Evolutionary conservation across 1,140 invertebrate genomes (phyloP).

Genomic region (Heliconius nattereri): DNA sequence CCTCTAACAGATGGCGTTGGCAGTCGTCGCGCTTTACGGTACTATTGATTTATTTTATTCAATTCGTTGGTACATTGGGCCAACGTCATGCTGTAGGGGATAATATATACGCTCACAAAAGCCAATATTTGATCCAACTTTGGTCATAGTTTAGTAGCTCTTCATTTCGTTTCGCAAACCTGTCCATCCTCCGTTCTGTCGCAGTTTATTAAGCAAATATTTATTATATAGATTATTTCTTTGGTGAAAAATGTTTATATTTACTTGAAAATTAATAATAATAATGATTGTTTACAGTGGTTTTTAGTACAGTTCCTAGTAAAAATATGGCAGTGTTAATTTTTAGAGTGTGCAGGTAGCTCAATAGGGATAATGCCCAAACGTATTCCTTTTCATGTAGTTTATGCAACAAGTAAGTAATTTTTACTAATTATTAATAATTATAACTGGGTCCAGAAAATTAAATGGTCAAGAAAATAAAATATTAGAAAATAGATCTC

Average conservation of each 20-base stretch:
- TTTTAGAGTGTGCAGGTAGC: slow-evolving; percentile 56
- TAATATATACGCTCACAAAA: neutral
- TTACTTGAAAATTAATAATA: neutral
- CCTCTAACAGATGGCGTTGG: slow-evolving; percentile 43
- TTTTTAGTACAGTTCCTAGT: slow-evolving; percentile 22
- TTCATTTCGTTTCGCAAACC: slow-evolving; percentile 36
- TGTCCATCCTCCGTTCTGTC: slow-evolving; percentile 41
- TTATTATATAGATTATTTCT: slow-evolving; percentile 23
- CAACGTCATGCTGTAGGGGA: neutral
- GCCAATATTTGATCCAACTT: neutral
- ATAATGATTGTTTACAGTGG: slow-evolving; percentile 7
- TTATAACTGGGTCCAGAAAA: neutral
- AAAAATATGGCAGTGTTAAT: slow-evolving; percentile 54
- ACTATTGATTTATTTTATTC: slow-evolving; percentile 46
- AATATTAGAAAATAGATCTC: too few relatives aligned
- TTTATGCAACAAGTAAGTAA: slow-evolving; percentile 80
- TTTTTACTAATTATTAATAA: slow-evolving; percentile 23
- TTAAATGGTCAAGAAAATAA: neutral
- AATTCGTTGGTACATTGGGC: slow-evolving; percentile 7
- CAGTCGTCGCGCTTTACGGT: slow-evolving; percentile 28
- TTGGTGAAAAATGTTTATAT: neutral
- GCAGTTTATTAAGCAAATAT: slow-evolving; percentile 37
- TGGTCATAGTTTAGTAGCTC: slow-evolving; percentile 2
- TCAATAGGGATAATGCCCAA: slow-evolving; percentile 69
- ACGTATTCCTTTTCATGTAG: slow-evolving; percentile 78